phyloP scores from a whole-genome alignment of 1,140 invertebrate species.

The Oryctes rhinoceros region DNA sequence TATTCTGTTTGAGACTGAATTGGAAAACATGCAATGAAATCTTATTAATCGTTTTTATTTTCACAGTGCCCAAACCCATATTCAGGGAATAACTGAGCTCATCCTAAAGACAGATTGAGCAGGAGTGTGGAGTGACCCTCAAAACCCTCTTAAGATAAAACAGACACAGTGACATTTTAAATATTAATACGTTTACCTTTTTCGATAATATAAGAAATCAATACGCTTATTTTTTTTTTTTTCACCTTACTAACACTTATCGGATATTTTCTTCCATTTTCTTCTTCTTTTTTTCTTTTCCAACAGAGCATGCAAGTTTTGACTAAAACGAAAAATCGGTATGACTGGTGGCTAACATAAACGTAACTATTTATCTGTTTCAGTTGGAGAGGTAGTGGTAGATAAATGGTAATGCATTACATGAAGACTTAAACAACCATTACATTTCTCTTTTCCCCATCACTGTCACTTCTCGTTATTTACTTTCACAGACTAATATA shows the following conservation, averaged over 20 bases:
- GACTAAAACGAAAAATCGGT: background rate
- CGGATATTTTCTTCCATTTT: background rate
- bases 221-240: slow-evolving; percentile 12
- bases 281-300: slow-evolving; percentile 4
- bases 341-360: slow-evolving; percentile 16
- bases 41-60: slow-evolving; percentile 49
- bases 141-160: slow-evolving; percentile 23
- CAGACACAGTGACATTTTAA: slow-evolving; percentile 27
- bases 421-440: slow-evolving; percentile 24
- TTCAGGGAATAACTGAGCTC: slow-evolving; percentile 47
- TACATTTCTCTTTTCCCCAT: slow-evolving; percentile 1
- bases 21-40: background rate
- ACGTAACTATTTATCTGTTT: slow-evolving; percentile 53
- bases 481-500: slow-evolving; percentile 32
- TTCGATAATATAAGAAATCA: slow-evolving; percentile 32
- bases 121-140: slow-evolving; percentile 36
- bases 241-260: background rate
- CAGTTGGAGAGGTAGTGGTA: slow-evolving; percentile 59
- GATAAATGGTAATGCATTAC: slow-evolving; percentile 55
- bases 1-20: background rate
- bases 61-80: slow-evolving; percentile 52
- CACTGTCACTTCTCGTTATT: slow-evolving; percentile 20
- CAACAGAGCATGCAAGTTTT: slow-evolving; percentile 34
- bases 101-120: slow-evolving; percentile 41
- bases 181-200: slow-evolving; percentile 27